These are phyloP conservation scores for Reticulitermes speratus DNA, from an alignment of 1,140 invertebrate genomes.

Conservation along the genomic window DNA sequence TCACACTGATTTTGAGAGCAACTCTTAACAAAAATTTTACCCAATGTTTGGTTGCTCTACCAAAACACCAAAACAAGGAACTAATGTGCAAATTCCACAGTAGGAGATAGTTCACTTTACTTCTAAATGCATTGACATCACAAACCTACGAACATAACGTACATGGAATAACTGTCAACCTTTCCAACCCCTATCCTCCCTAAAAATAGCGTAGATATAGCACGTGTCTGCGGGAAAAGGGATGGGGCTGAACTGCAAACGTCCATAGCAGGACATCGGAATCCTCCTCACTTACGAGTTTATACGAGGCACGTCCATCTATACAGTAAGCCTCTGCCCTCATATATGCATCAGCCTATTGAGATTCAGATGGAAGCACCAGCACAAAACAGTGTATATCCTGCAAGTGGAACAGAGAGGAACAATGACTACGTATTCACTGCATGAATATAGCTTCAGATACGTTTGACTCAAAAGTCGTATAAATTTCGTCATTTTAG, in stretches of 20 bases:
- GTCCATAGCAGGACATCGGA: background rate
- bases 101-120: background rate
- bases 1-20: too few relatives aligned
- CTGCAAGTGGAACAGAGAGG: conserved; percentile 2
- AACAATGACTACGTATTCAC: background rate
- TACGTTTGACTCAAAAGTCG: conserved; percentile 6
- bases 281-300: background rate
- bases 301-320: conserved; percentile 9
- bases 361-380: conserved; percentile 1
- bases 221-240: background rate
- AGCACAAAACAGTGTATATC: background rate
- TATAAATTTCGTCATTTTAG: conserved; percentile 20
- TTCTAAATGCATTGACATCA: background rate
- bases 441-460: conserved; percentile 18
- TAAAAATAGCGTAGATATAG: background rate
- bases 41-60: too few relatives aligned
- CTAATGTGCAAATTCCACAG: background rate
- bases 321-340: background rate
- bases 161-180: conserved; percentile 15
- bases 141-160: background rate
- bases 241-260: background rate
- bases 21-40: too few relatives aligned
- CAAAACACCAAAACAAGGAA: too few relatives aligned
- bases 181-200: background rate
- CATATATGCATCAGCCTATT: background rate